Base-by-base conservation (phyloP, 2,797 vertebrate species). In the Enteromius anoplus region DNA sequence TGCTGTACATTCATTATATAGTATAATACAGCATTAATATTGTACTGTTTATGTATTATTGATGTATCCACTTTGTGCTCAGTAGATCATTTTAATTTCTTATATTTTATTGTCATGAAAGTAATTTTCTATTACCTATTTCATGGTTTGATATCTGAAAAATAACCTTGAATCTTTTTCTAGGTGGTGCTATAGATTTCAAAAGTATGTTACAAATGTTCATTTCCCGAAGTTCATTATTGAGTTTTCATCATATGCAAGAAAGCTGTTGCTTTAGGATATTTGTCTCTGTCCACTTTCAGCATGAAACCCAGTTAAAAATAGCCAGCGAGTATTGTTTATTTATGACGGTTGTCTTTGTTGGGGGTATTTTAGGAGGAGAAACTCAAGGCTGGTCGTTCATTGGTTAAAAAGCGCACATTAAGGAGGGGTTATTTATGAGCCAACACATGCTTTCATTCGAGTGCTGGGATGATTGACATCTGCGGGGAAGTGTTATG, bases 341-440 rank as follows among this genome's bases (percentile, higher is more conserved):
- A 85, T 81, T 86, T 84, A 72, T 81, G 83, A 84, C 81, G 81
- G 19, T 42, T 84, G 87, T 89, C 88, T 89, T 90, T 90, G 89
- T 89, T 78, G 85, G 55, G 3, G n/a, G 14, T 92, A 91, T 93
- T 92, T 92, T 91, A 89, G 88, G 91, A 82, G 53, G 78, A 81
- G 75, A 70, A 76, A 65, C 84, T 73, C 82, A 85, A 88, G 69
- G 83, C 83, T 85, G 70, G 70, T 62, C 78, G 45, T 78, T 70
- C 79, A 87, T 88, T 81, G 86, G 86, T 81, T 83, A 45, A 69
- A 75, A 77, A 70, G 78, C 58, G 60, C 9, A 80, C 78, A 15
- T 85, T 47, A 68, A 77, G 85, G 26, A 68, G 65, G 85, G 83
- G 85, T 58, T 87, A 82, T 88, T 88, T 90, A 90, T 64, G 81